phyloP scores from a whole-genome alignment of 2,797 vertebrate species.

The Esox masquinongy region DNA sequence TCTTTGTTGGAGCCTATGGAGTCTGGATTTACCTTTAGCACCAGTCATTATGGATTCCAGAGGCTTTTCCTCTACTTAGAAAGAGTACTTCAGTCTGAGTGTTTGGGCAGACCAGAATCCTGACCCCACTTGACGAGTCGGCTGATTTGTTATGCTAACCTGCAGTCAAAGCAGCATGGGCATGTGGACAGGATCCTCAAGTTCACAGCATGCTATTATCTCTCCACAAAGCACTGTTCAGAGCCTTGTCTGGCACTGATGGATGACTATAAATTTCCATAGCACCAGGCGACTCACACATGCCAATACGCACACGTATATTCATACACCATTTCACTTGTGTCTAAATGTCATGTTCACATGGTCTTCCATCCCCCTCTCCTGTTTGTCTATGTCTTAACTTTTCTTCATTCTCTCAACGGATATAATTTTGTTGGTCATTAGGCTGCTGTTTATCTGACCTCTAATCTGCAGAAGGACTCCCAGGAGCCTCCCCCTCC shows the following conservation, averaged over 20 bases:
- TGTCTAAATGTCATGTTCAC: not conserved
- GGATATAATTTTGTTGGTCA: not conserved
- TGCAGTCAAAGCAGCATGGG: not conserved
- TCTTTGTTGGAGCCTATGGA: too few relatives aligned
- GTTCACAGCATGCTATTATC: constrained; percentile 9
- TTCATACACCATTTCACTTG: not conserved
- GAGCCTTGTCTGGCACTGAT: not conserved
- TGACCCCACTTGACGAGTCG: not conserved
- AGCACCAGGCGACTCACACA: not conserved
- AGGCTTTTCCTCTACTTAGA: not conserved
- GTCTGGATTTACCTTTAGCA: too few relatives aligned
- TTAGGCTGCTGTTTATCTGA: constrained; percentile 2
- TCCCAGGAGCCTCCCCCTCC: constrained; percentile 1
- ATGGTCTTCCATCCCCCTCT: constrained; percentile 14
- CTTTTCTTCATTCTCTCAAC: constrained; percentile 4
- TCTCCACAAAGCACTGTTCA: not conserved
- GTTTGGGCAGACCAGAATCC: not conserved
- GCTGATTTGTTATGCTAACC: not conserved
- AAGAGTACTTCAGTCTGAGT: not conserved
- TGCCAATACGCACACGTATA: not conserved
- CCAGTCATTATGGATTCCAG: not conserved
- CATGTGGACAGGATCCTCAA: not conserved
- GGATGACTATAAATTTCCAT: not conserved
- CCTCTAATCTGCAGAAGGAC: not conserved
- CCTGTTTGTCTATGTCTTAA: constrained; percentile 13